These are phyloP conservation scores for Perccottus glenii DNA, from an alignment of 2,113 vertebrate genomes.

Conservation along the genomic window DNA sequence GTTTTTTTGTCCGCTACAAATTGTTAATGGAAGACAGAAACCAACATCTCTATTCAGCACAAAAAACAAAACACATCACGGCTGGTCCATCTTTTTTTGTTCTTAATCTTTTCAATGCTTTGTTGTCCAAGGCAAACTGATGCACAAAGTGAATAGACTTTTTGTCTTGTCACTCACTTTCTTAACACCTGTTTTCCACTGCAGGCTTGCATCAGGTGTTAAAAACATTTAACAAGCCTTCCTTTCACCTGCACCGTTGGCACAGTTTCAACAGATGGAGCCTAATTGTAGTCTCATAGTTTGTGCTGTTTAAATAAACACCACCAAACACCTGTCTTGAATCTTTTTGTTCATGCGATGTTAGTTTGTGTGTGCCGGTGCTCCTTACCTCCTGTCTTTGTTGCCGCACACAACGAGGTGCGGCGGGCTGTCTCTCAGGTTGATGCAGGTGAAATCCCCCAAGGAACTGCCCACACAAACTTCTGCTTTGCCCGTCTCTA, in stretches of 20 bases:
- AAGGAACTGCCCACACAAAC: conserved; percentile 84
- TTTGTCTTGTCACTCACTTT: conserved; percentile 32
- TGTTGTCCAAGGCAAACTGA: conserved; percentile 47
- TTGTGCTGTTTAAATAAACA: conserved; percentile 1
- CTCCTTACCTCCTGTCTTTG: conserved; percentile 89
- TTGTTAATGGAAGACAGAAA: conserved; percentile 33
- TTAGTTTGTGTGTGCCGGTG: neutral
- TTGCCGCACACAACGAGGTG: conserved; percentile 91
- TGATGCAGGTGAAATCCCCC: conserved; percentile 92
- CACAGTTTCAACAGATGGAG: conserved; percentile 13
- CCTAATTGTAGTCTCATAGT: neutral
- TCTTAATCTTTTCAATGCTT: conserved; percentile 6
- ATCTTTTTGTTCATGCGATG: neutral
- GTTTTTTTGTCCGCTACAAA: conserved; percentile 17
- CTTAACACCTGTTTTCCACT: conserved; percentile 49
- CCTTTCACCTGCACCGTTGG: conserved; percentile 13
- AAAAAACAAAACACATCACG: conserved; percentile 15
- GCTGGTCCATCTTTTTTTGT: conserved; percentile 15
- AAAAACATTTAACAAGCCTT: conserved; percentile 16
- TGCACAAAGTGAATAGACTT: conserved; percentile 19
- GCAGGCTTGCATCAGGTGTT: conserved; percentile 18
- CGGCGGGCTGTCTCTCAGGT: conserved; percentile 84
- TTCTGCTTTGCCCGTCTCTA: conserved; percentile 85
- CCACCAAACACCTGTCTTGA: neutral
- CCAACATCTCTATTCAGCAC: neutral